Percentiles rank a stretch among this genome's conserved stretches.
phyloP scores from a whole-genome alignment of 2,888 invertebrate genomes.

The Chrysodeixis includens region DNA sequence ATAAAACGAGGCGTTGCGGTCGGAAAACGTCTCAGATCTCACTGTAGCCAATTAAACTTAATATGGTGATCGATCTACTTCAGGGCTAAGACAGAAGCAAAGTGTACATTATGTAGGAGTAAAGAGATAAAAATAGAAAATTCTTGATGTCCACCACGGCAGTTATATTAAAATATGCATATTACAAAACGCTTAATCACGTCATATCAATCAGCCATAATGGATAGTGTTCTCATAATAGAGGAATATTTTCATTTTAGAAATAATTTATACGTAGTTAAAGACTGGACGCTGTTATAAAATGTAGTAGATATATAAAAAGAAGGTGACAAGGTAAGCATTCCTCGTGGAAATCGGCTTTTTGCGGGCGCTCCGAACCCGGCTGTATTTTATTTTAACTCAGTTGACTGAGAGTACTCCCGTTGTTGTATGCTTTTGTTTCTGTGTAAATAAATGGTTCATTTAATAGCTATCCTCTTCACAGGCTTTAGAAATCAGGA shows the following conservation, averaged over 20 bases:
- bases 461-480: too few species aligned
- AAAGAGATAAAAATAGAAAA: background rate
- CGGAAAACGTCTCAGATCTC: background rate
- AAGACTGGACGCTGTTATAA: too few species aligned
- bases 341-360: background rate
- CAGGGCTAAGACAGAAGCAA: background rate
- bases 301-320: too few species aligned
- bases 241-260: too few species aligned
- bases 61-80: background rate
- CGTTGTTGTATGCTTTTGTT: background rate
- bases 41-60: background rate
- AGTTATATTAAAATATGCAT: background rate
- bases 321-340: background rate
- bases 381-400: background rate
- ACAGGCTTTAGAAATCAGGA: too few species aligned
- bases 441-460: background rate
- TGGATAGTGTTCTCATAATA: background rate
- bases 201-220: conserved; percentile 2
- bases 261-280: too few species aligned
- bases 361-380: background rate
- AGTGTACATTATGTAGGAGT: background rate
- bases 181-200: background rate
- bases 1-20: background rate
- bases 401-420: background rate
- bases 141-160: background rate